Percentiles rank a stretch among this genome's conserved stretches.
Evolutionary conservation across 2,797 vertebrate species (phyloP).

Genomic region (Hippopotamyrus pictus): DNA sequence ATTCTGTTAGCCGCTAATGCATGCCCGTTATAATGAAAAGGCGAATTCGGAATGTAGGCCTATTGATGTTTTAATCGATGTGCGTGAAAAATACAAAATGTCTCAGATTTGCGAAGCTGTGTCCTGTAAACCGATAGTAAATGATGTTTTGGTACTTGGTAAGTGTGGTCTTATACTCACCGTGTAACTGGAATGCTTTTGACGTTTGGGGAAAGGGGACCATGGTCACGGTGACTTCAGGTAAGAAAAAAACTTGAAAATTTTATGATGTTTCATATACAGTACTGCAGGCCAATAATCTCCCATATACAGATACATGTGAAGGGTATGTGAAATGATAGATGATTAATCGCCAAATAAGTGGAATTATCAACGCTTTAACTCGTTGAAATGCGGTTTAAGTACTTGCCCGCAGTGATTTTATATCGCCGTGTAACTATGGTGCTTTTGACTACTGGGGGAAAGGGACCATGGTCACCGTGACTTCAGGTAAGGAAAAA

Average conservation of each 20-base stretch:
- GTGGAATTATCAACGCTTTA: background rate
- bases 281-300: background rate
- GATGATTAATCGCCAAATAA: background rate
- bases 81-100: background rate
- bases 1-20: background rate
- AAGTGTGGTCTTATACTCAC: background rate
- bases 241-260: conserved; percentile 37
- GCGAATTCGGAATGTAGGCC: background rate
- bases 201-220: conserved; percentile 55
- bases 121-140: background rate
- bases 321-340: background rate
- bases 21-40: background rate
- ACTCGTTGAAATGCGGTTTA: background rate
- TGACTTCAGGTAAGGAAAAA: conserved; percentile 51
- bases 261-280: background rate
- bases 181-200: conserved; percentile 16
- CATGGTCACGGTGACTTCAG: conserved; percentile 52
- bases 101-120: background rate
- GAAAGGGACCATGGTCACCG: conserved; percentile 48
- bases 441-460: conserved; percentile 51
- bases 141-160: background rate
- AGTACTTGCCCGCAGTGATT: background rate
- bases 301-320: background rate
- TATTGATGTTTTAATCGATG: background rate
- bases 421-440: background rate